Evolutionary conservation across 2,113 vertebrate genomes (phyloP), one percentile per base, ranked within the genome.

Genomic region (Lutjanus erythropterus): DNA sequence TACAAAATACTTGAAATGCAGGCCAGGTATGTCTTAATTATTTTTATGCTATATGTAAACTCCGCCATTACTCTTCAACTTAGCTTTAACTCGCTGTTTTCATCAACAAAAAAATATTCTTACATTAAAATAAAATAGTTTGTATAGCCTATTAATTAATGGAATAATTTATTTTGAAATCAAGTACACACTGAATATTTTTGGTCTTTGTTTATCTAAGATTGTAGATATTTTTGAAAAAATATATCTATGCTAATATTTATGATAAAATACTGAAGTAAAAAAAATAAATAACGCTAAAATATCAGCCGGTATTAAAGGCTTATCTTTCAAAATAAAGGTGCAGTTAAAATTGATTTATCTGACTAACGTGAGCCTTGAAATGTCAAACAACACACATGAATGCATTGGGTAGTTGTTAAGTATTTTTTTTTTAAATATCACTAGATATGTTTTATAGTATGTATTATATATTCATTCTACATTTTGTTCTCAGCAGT

Each of bases 381-480:
- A 56, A 86, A 88, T 67, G 73, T 80, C 83, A 87, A 25, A 49
- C 39, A 71, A 47, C 50, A 61, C 58, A 77, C 62, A 65, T 41
- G 25, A 47, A 74, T 60, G 31, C 67, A 60, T 5, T 31, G 31
- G 15, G 9, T 49, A 2, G 3, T 56, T 64, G n/a, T 42, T 33
- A 39, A 69, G 76, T 41, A 23, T 50, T 44, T 9, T 25, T 15
- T 0, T 50, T n/a, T n/a, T 3, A 52, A 33, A 61, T 41, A 77
- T 55, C 74, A 18, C 1, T 21, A 25, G 1, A 5, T 23, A 23
- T 2, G 47, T 6, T n/a, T n/a, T n/a, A n/a, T n/a, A n/a, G n/a
- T n/a, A 33, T 39, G 53, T 47, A 55, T 68, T 11, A 79, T 69
- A 66, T 10, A 44, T 60, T 2, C 46, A 55, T 15, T 83, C 4